Evolutionary conservation across 2,797 vertebrate species (phyloP).

Genomic region (Danio choprae): DNA sequence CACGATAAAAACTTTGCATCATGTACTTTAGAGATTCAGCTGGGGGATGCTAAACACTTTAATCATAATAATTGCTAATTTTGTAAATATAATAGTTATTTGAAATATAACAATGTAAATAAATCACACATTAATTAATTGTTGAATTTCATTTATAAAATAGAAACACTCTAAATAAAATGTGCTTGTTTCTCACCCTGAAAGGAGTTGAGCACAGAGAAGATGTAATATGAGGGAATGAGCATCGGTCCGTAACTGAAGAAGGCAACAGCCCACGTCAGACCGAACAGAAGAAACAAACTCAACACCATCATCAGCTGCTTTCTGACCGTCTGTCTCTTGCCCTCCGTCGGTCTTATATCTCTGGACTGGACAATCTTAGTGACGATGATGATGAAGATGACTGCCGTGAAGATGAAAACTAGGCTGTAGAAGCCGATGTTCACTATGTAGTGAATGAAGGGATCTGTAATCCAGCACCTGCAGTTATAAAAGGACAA

Average conservation of each 20-base stretch:
- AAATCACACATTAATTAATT: not conserved
- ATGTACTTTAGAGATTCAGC: too few species aligned
- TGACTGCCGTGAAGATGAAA: slow-evolving; percentile 61
- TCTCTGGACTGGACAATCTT: slow-evolving; percentile 24
- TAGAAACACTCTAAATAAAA: not conserved
- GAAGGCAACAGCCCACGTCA: too few species aligned
- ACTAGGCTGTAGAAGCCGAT: slow-evolving; percentile 65
- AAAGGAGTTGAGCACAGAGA: slow-evolving; percentile 71
- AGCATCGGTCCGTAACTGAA: not conserved
- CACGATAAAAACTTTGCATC: too few species aligned
- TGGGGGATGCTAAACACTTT: too few species aligned
- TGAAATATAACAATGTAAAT: not conserved
- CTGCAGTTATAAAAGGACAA: slow-evolving; percentile 46
- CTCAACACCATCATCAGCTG: too few species aligned
- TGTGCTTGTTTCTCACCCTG: slow-evolving; percentile 62
- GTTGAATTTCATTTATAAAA: too few species aligned
- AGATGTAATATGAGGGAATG: slow-evolving; percentile 48
- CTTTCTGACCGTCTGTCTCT: too few species aligned
- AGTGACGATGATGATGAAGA: slow-evolving; percentile 53
- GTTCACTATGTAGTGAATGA: slow-evolving; percentile 64
- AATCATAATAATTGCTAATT: too few species aligned
- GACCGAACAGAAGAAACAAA: too few species aligned
- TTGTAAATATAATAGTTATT: too few species aligned
- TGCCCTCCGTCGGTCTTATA: fast-evolving
- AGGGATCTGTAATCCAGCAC: slow-evolving; percentile 69